Evolutionary conservation across 2,888 invertebrate species (phyloP).

Genomic region (Philonicus albiceps): DNA sequence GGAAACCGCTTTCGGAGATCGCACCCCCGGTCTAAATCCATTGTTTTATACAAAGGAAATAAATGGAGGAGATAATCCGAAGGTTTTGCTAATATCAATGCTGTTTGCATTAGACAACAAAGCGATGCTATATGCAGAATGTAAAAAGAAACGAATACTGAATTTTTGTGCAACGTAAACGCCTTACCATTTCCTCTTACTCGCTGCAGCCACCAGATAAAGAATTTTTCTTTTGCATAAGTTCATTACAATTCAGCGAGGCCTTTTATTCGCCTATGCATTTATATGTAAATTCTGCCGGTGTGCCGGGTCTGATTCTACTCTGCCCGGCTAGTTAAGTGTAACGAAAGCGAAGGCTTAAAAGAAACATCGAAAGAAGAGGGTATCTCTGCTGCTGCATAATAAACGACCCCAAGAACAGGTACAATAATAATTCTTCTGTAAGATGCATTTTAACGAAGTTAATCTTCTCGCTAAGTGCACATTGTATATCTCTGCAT

Average conservation of each 20-base stretch:
- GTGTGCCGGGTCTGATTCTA: neutral
- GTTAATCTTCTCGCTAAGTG: slow-evolving; percentile 36
- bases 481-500: slow-evolving; percentile 17
- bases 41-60: neutral
- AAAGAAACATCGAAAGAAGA: slow-evolving; percentile 8
- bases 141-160: neutral
- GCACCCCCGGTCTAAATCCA: neutral
- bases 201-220: slow-evolving; percentile 9
- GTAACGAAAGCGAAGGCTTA: neutral
- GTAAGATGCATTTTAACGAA: slow-evolving; percentile 39
- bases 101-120: neutral
- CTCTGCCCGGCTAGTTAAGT: slow-evolving; percentile 5
- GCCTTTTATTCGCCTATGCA: slow-evolving; percentile 27
- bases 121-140: neutral
- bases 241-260: slow-evolving; percentile 36
- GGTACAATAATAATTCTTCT: slow-evolving; percentile 35
- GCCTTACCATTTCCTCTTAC: neutral
- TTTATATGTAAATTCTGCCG: slow-evolving; percentile 22
- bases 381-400: neutral
- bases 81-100: neutral
- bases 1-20: neutral
- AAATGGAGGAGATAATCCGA: neutral
- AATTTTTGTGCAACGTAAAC: neutral
- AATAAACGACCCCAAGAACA: slow-evolving; percentile 13
- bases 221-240: slow-evolving; percentile 34